Evolutionary conservation across 2,888 invertebrate species (phyloP), one percentile per base, ranked within the genome.

Genomic region (Stenodema calcarata): DNA sequence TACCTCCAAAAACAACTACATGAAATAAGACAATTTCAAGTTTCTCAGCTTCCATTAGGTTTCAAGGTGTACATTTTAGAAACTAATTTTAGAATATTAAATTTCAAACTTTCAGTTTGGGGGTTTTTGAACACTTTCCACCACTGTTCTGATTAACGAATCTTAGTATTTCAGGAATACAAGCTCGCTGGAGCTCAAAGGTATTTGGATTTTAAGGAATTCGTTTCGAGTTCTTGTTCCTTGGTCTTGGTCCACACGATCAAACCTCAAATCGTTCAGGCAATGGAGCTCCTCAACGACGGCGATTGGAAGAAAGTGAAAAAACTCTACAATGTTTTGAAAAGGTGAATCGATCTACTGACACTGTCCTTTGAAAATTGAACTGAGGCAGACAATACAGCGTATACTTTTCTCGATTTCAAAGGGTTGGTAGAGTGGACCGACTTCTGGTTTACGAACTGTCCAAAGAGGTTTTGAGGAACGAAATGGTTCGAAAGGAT

Each of bases 271-370:
- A 16, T 80, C 11, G 11, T 47, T 12, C 18, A 54, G 2, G 54
- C 54, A 14, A 82, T 82, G 69, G 82, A 62, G 41, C 28, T 69
- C 23, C 35, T 82, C 35, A 41, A 16, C 3, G 82, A 80, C 28
- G n/a, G 27, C 18, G 86, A 86, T 12, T 86, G 80, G 86, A 50
- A 81, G 11, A 23, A 70, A 70, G 54, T 86, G n/a, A 80, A 54
- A 35, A 18, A 23, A 18, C 73, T 86, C 0, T 82, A 86, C 50
- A 42, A 16, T 2, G 47, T 81, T 6, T 73, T 81, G n/a, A 86
- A 86, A 81, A 86, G 84, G 84, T 82, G 54, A 81, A 4, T 54
- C 18, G 54, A 54, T 4, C 4, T 54, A 54, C n/a, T n/a, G n/a
- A n/a, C n/a, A n/a, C n/a, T n/a, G n/a, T n/a, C n/a, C n/a, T n/a